Percentiles rank a stretch among this genome's conserved stretches.
phyloP scores from a whole-genome alignment of 2,797 vertebrate species.

The Taeniopygia guttata region DNA sequence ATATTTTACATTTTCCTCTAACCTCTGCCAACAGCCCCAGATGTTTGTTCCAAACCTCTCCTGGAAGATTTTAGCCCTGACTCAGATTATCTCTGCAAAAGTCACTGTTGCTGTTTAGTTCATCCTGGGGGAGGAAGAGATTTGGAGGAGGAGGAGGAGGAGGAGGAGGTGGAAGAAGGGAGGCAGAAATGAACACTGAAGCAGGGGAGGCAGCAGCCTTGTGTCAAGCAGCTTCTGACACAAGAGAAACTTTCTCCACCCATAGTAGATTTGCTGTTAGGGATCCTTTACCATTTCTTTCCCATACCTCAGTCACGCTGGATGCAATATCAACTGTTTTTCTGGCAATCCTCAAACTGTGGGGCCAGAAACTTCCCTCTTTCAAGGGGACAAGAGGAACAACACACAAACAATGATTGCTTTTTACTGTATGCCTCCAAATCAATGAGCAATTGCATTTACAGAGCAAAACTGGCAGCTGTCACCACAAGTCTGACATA shows the following conservation, averaged over 20 bases:
- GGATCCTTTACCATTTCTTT: background rate
- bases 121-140: background rate
- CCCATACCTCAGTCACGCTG: background rate
- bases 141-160: background rate
- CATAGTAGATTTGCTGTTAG: background rate
- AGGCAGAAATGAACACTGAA: background rate
- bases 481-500: background rate
- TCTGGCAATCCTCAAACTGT: background rate
- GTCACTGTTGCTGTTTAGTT: background rate
- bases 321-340: background rate
- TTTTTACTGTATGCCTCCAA: background rate
- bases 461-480: background rate
- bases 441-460: background rate
- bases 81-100: background rate
- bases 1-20: conserved; percentile 1
- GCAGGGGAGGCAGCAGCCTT: background rate
- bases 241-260: background rate
- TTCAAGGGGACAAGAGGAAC: background rate
- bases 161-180: background rate
- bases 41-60: background rate
- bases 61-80: conserved; percentile 1
- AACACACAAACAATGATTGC: accelerated
- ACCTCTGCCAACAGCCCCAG: background rate
- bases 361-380: background rate
- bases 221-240: background rate